phyloP scores from a whole-genome alignment of 1,140 invertebrate genomes.

The Apis cerana region DNA sequence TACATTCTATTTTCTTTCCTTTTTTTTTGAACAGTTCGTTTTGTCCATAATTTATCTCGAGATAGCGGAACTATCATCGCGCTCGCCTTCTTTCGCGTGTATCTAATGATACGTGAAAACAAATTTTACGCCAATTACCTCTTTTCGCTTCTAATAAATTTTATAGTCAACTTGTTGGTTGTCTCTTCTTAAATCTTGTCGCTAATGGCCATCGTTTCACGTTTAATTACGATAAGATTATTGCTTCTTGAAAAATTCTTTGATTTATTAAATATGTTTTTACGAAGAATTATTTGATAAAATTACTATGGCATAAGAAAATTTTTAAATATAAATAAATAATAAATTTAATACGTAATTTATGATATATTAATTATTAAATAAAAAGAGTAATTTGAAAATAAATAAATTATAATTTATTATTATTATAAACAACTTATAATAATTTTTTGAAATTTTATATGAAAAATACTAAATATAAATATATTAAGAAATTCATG shows the following conservation, averaged over 20 bases:
- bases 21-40: background rate
- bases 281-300: too few species aligned
- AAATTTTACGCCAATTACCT: constrained; percentile 34
- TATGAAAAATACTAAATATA: too few species aligned
- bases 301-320: too few species aligned
- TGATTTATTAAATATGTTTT: background rate
- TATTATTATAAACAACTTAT: too few species aligned
- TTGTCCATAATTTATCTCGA: background rate
- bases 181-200: background rate
- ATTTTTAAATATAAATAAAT: too few species aligned
- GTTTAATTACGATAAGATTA: background rate
- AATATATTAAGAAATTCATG: too few species aligned
- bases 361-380: too few species aligned
- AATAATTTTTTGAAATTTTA: too few species aligned
- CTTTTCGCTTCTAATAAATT: constrained; percentile 23
- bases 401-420: too few species aligned
- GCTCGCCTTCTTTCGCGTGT: background rate
- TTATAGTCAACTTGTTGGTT: constrained; percentile 30
- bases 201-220: background rate
- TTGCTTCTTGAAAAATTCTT: background rate
- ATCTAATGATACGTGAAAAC: constrained; percentile 54
- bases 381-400: too few species aligned
- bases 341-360: too few species aligned
- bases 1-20: background rate
- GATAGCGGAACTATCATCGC: constrained; percentile 5